A percentile compares a stretch with the other conserved stretches of the same genome.
phyloP scores from a whole-genome alignment of 2,888 invertebrate genomes.

The Lasioglossum pauxillum region DNA sequence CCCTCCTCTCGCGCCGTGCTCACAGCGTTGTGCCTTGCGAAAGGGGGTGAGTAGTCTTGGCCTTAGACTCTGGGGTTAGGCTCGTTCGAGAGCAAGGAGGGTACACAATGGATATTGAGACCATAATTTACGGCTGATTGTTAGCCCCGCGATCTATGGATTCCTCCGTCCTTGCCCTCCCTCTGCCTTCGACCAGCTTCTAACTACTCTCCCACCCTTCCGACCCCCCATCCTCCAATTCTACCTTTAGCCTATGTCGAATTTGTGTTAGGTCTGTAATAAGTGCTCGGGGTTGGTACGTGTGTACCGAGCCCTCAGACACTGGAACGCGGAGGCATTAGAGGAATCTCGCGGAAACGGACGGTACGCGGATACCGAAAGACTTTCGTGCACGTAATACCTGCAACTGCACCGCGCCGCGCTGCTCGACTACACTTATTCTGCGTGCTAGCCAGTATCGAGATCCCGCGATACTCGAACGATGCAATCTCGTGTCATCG shows the following conservation, averaged over 20 bases:
- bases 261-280: constrained; percentile 78
- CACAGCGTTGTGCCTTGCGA: constrained; percentile 59
- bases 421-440: not conserved
- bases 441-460: not conserved
- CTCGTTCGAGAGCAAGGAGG: constrained; percentile 79
- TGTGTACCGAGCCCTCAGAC: constrained; percentile 39
- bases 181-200: constrained; percentile 70
- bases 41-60: constrained; percentile 83
- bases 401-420: not conserved
- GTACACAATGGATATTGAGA: constrained; percentile 85
- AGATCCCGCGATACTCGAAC: constrained; percentile 25
- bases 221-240: not conserved
- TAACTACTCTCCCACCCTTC: constrained; percentile 73
- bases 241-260: constrained; percentile 65
- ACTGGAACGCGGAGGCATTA: constrained; percentile 38
- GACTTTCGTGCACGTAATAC: constrained; percentile 51
- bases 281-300: constrained; percentile 54
- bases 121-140: constrained; percentile 85
- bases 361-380: constrained; percentile 39
- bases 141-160: constrained; percentile 84
- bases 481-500: constrained; percentile 18
- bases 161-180: constrained; percentile 74
- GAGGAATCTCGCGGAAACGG: constrained; percentile 58
- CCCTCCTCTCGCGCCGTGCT: constrained; percentile 55
- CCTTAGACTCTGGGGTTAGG: constrained; percentile 83